Percentiles rank a stretch among this genome's conserved stretches.
These are phyloP conservation scores for Fulica atra DNA, from an alignment of 2,113 vertebrate species.

Conservation along the genomic window DNA sequence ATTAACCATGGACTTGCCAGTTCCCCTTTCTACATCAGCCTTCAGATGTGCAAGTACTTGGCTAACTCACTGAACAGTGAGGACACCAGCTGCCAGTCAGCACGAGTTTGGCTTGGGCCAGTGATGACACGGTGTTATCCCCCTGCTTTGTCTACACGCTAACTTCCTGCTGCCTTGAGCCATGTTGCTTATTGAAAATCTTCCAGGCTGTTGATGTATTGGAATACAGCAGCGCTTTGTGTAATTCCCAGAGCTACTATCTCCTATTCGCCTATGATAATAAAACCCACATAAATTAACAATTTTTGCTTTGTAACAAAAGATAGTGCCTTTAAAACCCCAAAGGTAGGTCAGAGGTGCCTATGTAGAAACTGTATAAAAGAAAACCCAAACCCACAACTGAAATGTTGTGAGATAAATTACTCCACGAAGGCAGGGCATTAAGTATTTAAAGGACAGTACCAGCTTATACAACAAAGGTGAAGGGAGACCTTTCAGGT, in stretches of 20 bases:
- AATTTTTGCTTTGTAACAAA: neutral
- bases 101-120: neutral
- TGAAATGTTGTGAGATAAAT: neutral
- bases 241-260: neutral
- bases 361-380: neutral
- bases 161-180: neutral
- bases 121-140: neutral
- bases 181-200: neutral
- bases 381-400: neutral
- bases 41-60: neutral
- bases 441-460: neutral
- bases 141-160: neutral
- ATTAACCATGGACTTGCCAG: neutral
- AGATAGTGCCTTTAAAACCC: neutral
- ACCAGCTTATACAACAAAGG: neutral
- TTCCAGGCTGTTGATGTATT: neutral
- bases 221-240: neutral
- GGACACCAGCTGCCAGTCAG: neutral
- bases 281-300: neutral
- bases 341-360: neutral
- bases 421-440: neutral
- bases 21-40: neutral
- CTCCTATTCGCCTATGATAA: neutral
- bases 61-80: rapidly evolving
- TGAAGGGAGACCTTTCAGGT: neutral